Evolutionary conservation across 2,797 vertebrate species (phyloP).

Genomic region (Apodemus agrarius): DNA sequence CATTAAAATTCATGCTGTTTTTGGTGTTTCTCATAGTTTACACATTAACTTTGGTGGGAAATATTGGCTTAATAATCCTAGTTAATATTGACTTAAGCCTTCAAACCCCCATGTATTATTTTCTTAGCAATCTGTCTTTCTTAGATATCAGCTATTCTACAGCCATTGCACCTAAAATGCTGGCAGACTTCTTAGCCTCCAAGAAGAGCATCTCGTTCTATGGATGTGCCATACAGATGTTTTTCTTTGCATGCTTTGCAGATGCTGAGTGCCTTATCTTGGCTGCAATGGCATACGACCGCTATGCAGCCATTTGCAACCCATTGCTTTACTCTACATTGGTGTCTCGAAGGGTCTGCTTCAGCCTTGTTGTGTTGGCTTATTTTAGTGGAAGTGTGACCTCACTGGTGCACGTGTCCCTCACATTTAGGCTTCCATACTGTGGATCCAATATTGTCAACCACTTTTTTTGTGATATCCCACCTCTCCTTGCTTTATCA

Average conservation of each 20-base stretch:
- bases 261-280: conserved; percentile 74
- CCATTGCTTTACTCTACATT: conserved; percentile 64
- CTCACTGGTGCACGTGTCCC: conserved; percentile 68
- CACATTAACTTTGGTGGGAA: conserved; percentile 66
- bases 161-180: conserved; percentile 72
- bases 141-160: conserved; percentile 77
- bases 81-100: conserved; percentile 33
- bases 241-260: conserved; percentile 71
- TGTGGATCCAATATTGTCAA: conserved; percentile 71
- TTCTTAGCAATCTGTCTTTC: conserved; percentile 76
- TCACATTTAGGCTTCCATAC: conserved; percentile 68
- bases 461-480: conserved; percentile 81
- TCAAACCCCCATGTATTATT: conserved; percentile 78
- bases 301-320: conserved; percentile 67
- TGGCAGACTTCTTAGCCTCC: conserved; percentile 65
- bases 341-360: conserved; percentile 52
- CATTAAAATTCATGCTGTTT: conserved; percentile 56
- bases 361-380: not conserved
- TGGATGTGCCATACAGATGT: conserved; percentile 72
- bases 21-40: conserved; percentile 65
- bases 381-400: conserved; percentile 66
- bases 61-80: conserved; percentile 65
- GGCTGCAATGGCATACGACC: conserved; percentile 74
- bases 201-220: conserved; percentile 58
- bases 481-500: conserved; percentile 66